Conservation (phyloP, 2,888 invertebrate species). For the Scaptomyza cyrtandrae region DNA sequence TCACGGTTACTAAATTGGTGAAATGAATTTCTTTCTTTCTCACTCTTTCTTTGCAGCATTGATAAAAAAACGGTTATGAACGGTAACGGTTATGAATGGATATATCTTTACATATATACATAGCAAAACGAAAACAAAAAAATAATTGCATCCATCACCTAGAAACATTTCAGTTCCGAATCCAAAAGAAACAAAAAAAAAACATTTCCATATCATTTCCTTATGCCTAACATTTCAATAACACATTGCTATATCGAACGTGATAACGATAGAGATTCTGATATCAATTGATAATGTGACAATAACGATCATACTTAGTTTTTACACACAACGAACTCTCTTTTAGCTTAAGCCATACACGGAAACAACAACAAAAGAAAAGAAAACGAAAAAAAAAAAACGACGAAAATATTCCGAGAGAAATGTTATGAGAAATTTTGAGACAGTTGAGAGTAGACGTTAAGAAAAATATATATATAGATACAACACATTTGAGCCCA, state of each 20-base stretch:
- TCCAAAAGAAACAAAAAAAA: slow-evolving; percentile 4
- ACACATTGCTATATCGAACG: slow-evolving; percentile 69
- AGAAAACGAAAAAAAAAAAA: slow-evolving; percentile 27
- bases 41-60: slow-evolving; percentile 80
- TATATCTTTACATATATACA: slow-evolving; percentile 25
- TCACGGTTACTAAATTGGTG: slow-evolving; percentile 71
- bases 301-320: slow-evolving; percentile 64
- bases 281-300: slow-evolving; percentile 50
- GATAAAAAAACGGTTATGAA: slow-evolving; percentile 55
- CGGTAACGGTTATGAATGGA: slow-evolving; percentile 59
- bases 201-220: slow-evolving; percentile 48
- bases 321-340: slow-evolving; percentile 54
- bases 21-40: slow-evolving; percentile 62
- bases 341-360: slow-evolving; percentile 61
- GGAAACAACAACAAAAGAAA: slow-evolving; percentile 14
- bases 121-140: slow-evolving; percentile 11
- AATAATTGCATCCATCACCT: slow-evolving; percentile 10
- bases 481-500: slow-evolving; percentile 68
- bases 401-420: slow-evolving; percentile 56
- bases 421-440: slow-evolving; percentile 49
- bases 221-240: slow-evolving; percentile 47
- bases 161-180: slow-evolving; percentile 21
- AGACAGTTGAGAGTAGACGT: slow-evolving; percentile 61
- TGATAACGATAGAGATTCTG: slow-evolving; percentile 77
- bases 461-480: slow-evolving; percentile 33